Evolutionary conservation across 2,797 vertebrate genomes (phyloP), one percentile per base, ranked within the genome.

Genomic region (Limnodromus scolopaceus): DNA sequence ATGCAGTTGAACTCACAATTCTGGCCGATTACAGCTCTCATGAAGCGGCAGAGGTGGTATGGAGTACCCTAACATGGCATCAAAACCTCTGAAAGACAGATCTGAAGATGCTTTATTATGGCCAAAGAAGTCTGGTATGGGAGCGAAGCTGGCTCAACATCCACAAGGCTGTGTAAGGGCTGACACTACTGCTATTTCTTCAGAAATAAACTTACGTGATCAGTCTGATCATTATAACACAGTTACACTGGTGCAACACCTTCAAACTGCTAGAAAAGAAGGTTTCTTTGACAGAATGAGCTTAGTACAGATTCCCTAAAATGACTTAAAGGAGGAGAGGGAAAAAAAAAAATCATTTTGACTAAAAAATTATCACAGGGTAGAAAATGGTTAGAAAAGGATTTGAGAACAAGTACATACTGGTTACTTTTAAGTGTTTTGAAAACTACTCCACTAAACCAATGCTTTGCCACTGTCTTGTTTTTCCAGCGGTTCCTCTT

Each of bases 141-240:
- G 22, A 74, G 19, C 1, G 0, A 87, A 51, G 51, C 13, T 51
- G 17, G n/a, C 16, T 85, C 27, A 84, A 3, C 11, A 64, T 46
- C 45, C 9, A 10, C 0, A 84, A 36, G 13, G 23, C 14, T 2
- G 1, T 34, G 43, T 43, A 76, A 89, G 43, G 25, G 28, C 54
- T 46, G 41, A 20, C 9, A 23, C 15, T 16, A 82, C 54, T 2
- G 5, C 3, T 17, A 13, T 9, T 69, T 51, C 65, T 81, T 72
- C 64, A 43, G 38, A 91, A 89, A 24, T 6, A 55, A 43, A 51
- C 1, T 0, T 14, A 2, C 11, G 17, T 3, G 16, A 74, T 24
- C n/a, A 34, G 3, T 7, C 4, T 1, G 41, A 54, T 23, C 30
- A 61, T 5, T 45, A 0, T 1, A 54, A 74, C 0, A 2, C 2